These are phyloP conservation scores for Podarcis siculus DNA, from an alignment of 2,797 vertebrate species.

Conservation along the genomic window DNA sequence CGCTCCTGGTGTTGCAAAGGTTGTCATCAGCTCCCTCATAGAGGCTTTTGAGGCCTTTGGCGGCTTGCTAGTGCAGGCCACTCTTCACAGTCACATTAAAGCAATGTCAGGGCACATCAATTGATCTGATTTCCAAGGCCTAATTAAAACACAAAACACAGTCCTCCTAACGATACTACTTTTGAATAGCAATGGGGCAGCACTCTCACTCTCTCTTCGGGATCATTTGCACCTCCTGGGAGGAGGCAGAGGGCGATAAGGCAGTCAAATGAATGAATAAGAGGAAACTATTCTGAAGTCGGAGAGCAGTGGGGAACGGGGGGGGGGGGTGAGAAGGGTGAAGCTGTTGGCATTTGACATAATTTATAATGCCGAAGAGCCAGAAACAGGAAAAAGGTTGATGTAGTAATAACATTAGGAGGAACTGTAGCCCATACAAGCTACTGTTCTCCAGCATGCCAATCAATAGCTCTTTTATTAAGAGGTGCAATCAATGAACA, in stretches of 20 bases:
- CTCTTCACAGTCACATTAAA: constrained; percentile 48
- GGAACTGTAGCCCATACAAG: constrained; percentile 78
- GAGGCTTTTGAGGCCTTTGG: not conserved
- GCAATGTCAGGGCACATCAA: constrained; percentile 33
- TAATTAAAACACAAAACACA: constrained; percentile 54
- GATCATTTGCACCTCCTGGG: constrained; percentile 17
- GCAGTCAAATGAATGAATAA: constrained; percentile 48
- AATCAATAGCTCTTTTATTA: constrained; percentile 90
- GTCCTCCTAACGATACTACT: no score
- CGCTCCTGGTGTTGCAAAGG: constrained; percentile 7
- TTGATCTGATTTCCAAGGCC: constrained; percentile 55
- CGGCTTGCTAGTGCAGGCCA: no score
- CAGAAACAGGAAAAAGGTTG: constrained; percentile 85
- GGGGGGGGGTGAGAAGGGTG: not conserved
- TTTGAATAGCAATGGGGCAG: not conserved
- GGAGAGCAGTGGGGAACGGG: not conserved
- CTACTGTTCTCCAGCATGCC: constrained; percentile 85
- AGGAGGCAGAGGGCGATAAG: constrained; percentile 19
- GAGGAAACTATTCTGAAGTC: constrained; percentile 47
- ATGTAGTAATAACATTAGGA: constrained; percentile 84
- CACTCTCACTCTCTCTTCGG: constrained; percentile 23
- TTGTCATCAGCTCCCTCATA: not conserved
- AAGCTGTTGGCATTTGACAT: constrained; percentile 69
- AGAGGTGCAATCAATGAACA: constrained; percentile 87
- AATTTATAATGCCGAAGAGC: constrained; percentile 83